Evolutionary conservation across 64 coral and sea anemone genomes (phyloP).

Genomic region (Actinia equina): DNA sequence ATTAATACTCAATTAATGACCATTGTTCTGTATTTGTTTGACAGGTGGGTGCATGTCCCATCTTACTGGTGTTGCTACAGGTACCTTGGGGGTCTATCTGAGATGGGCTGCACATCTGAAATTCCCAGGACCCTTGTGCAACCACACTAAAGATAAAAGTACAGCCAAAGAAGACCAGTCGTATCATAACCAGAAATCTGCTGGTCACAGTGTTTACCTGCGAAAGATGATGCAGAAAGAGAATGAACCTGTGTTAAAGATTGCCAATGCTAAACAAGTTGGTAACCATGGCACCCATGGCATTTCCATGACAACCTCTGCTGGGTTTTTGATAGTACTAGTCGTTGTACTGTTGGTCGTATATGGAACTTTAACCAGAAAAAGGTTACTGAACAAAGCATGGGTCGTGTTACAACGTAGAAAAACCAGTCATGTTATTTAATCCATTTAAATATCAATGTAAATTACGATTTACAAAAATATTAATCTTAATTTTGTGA

Average conservation of each 20-base stretch:
- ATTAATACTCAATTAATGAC: not conserved
- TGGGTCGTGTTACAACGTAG: not conserved
- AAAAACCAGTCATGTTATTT: not conserved
- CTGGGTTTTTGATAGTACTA: not conserved
- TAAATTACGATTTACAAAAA: not conserved
- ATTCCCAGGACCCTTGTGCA: not conserved
- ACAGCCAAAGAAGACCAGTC: not conserved
- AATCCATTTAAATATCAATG: not conserved
- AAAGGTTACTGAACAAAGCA: not conserved
- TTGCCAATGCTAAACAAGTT: not conserved
- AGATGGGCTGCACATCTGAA: constrained; percentile 59
- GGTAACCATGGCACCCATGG: not conserved
- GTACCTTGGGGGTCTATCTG: constrained; percentile 64
- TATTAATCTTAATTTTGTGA: too few relatives aligned
- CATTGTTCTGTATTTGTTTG: not conserved
- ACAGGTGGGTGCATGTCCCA: constrained; percentile 83
- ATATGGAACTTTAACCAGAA: not conserved
- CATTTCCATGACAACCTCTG: not conserved
- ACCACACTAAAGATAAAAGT: not conserved
- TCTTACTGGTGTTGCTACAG: constrained; percentile 79
- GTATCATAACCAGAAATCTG: not conserved
- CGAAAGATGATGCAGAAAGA: constrained; percentile 8
- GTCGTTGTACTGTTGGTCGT: not conserved
- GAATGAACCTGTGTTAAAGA: not conserved
- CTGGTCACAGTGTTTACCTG: not conserved